Evolutionary conservation across 2,797 vertebrate genomes (phyloP), one percentile per base, ranked within the genome.

Genomic region (Mustela erminea): DNA sequence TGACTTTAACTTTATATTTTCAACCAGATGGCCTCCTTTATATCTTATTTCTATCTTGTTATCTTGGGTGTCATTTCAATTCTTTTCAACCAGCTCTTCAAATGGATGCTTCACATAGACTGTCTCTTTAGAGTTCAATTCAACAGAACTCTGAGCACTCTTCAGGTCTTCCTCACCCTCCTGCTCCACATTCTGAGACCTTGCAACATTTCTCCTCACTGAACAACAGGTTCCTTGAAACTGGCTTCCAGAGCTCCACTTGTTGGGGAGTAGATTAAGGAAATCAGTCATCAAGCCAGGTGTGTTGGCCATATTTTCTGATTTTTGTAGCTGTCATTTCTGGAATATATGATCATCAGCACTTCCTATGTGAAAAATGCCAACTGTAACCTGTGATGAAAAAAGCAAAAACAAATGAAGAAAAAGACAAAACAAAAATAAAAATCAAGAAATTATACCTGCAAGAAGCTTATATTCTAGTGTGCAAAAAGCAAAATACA

Each of bases 201-300:
- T 12, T 74, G 2, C 0, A 10, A 5, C 21, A 5, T 0, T 0
- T 3, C 0, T 66, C 7, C 8, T 72, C 46, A 38, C 15, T 49
- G 13, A 66, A 32, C 12, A 87, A 0, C 27, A 84, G 17, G 0
- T 1, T 90, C 7, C 3, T 1, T 18, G 1, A 88, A 29, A 52
- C 20, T 32, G 14, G 11, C 0, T 3, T 8, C 14, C n/a, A 17
- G 17, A 54, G 1, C 11, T 21, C 43, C 17, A 20, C 35, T 41
- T 62, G 1, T 81, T 29, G n/a, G 14, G 4, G 7, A 88, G 5
- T 6, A 41, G 3, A 54, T 32, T 46, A 20, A 70, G 25, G 80
- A 32, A 3, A 11, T 88, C 29, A n/a, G 27, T 25, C 14, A 41
- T 46, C 1, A 20, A 14, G 3, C 4, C 49, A 82, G 0, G 0